These are phyloP conservation scores for Zaprionus gabonicus DNA, from an alignment of 1,140 invertebrate species.

Conservation along the genomic window DNA sequence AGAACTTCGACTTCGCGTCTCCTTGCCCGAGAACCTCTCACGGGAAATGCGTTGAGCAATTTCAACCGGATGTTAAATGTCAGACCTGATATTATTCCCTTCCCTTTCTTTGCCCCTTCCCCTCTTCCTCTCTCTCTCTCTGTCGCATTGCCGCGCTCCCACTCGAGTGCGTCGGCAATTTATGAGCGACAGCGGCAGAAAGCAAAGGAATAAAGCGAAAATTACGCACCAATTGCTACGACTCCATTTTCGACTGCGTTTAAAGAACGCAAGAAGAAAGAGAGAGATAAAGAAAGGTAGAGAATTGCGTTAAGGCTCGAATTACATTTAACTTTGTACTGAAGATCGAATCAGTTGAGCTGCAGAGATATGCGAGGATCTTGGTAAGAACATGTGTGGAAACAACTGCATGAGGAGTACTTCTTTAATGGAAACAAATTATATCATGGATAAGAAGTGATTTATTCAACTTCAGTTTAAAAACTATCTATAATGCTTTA, in stretches of 20 bases:
- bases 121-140: not conserved
- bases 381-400: no score
- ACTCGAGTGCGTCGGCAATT: conserved; percentile 46
- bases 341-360: no score
- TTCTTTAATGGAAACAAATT: no score
- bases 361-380: no score
- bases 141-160: not conserved
- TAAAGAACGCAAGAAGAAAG: not conserved
- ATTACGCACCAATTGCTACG: conserved; percentile 29
- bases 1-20: conserved; percentile 43
- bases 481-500: no score
- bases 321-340: not conserved
- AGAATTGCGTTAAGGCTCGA: not conserved
- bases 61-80: conserved; percentile 77
- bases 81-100: conserved; percentile 60
- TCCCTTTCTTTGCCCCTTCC: not conserved
- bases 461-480: no score
- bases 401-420: no score
- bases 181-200: conserved; percentile 56
- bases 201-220: conserved; percentile 55
- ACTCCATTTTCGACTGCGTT: conserved; percentile 24
- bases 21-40: conserved; percentile 7
- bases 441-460: no score
- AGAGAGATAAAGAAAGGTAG: not conserved
- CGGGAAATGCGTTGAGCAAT: conserved; percentile 72